Evolutionary conservation across 2,113 vertebrate species (phyloP).

Genomic region (Protobothrops mucrosquamatus): DNA sequence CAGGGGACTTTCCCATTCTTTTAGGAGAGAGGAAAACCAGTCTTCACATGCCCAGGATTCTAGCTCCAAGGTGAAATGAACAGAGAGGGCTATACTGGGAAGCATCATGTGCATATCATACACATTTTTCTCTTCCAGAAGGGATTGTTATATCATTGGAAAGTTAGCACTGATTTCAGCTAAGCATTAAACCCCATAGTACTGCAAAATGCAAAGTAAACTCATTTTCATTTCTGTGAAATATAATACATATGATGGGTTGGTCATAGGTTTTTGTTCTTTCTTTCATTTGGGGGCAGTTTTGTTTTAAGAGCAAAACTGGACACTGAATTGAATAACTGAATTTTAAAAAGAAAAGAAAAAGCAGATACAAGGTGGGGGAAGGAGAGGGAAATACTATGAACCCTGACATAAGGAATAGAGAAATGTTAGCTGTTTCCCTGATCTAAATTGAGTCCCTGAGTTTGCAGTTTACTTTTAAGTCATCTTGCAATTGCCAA

Average conservation of each 20-base stretch:
- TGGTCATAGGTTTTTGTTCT: background rate
- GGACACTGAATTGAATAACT: background rate
- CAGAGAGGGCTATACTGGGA: background rate
- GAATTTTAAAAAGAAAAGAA: background rate
- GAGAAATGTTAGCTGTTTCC: background rate
- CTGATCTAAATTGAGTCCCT: background rate
- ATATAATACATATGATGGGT: background rate
- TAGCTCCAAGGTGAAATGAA: background rate
- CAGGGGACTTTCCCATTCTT: background rate
- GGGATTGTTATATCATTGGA: background rate
- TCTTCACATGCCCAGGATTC: background rate
- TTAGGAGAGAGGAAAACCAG: background rate
- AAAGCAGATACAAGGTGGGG: background rate
- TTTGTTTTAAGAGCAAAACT: background rate
- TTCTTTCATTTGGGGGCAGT: background rate
- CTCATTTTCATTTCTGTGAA: background rate
- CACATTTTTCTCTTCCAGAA: background rate
- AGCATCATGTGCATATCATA: no score
- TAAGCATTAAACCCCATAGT: background rate
- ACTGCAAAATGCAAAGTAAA: background rate
- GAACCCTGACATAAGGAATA: background rate
- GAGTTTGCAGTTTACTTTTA: background rate
- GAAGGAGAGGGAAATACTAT: background rate
- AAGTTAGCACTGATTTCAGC: background rate
- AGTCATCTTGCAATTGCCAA: background rate